These are phyloP conservation scores for human (Homo sapiens) DNA, from an alignment of 2,113 vertebrate genomes.

Conservation along the genomic window GRCh38 chrX:8055001-8055500, in stretches of 20 bases:
- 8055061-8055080: not conserved
- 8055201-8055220: not conserved
- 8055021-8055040: not conserved
- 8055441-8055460: rapidly evolving
- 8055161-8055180: not conserved
- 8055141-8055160: not conserved
- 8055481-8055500: rapidly evolving
- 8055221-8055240: not conserved
- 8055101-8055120: not conserved
- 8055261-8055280: rapidly evolving
- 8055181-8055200: not conserved
- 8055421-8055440: not conserved
- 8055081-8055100: not conserved
- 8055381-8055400: not conserved
- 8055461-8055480: not conserved
- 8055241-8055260: rapidly evolving
- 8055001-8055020: not conserved
- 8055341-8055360: not conserved
- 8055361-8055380: not conserved
- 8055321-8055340: not conserved
- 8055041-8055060: not conserved
- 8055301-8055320: not conserved
- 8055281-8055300: not conserved
- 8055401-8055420: not conserved
- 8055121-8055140: not conserved